Evolutionary conservation across 2,797 vertebrate species (phyloP).

Genomic region (Acrocephalus scirpaceus): DNA sequence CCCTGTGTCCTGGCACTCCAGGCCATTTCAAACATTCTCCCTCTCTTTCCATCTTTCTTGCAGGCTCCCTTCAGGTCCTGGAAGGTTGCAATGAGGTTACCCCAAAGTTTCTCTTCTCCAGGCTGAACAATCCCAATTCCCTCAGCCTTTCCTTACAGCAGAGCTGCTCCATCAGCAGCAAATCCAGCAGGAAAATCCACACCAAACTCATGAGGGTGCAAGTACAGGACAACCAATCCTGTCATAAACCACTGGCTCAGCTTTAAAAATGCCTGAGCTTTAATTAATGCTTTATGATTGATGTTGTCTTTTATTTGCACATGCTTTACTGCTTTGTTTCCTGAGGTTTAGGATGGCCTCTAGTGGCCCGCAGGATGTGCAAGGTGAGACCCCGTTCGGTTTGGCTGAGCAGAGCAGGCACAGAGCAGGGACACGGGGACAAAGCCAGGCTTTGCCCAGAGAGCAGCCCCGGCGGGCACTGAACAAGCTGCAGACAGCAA

Average conservation of each 20-base stretch:
- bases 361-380: neutral
- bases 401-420: neutral
- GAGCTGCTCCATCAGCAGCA: neutral
- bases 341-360: conserved; percentile 50
- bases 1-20: fast-evolving
- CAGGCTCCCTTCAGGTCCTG: neutral
- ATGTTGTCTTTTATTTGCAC: neutral
- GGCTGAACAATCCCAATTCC: neutral
- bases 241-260: neutral
- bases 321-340: neutral
- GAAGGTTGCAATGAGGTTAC: neutral
- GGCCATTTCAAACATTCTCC: too few relatives aligned
- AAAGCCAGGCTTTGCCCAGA: neutral
- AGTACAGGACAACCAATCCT: neutral
- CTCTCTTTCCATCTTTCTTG: neutral
- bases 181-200: neutral
- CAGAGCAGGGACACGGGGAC: neutral
- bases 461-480: neutral
- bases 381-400: neutral
- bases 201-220: neutral
- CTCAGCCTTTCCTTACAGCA: neutral
- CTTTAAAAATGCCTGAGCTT: neutral
- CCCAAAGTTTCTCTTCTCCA: neutral
- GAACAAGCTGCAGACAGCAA: neutral
- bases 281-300: neutral